Percentiles rank a stretch among this genome's conserved stretches.
Conservation (phyloP, 2,888 invertebrate species). For the Pandemis heparana region DNA sequence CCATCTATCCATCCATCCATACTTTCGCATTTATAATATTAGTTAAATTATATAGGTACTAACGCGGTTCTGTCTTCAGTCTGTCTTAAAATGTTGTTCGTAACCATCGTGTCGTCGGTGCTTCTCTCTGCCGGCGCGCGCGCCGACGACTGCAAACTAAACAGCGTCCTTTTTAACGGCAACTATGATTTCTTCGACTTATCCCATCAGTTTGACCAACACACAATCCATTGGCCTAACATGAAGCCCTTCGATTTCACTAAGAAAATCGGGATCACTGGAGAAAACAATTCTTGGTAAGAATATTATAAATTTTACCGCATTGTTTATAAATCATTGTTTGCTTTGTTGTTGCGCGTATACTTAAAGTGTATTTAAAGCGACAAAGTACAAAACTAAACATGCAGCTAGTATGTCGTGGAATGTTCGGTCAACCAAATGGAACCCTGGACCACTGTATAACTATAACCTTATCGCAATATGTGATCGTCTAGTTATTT, state of each 20-base stretch:
- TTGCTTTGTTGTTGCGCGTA: too few species aligned
- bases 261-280: constrained; percentile 52
- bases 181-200: constrained; percentile 69
- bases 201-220: constrained; percentile 62
- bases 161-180: constrained; percentile 60
- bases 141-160: constrained; percentile 49
- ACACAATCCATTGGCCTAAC: constrained; percentile 65
- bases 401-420: too few species aligned
- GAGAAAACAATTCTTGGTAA: constrained; percentile 60
- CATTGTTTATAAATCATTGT: too few species aligned
- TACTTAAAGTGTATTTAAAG: too few species aligned
- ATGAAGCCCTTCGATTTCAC: constrained; percentile 59
- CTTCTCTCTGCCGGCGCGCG: constrained; percentile 12
- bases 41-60: too few species aligned
- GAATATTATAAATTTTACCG: constrained; percentile 38
- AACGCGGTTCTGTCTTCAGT: constrained; percentile 11
- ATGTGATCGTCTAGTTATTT: too few species aligned
- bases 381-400: too few species aligned
- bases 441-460: too few species aligned
- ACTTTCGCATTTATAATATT: too few species aligned
- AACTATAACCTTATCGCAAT: too few species aligned
- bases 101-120: constrained; percentile 9
- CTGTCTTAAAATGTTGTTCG: constrained; percentile 5
- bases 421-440: too few species aligned
- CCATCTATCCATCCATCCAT: too few species aligned